Conservation (phyloP, 2,888 invertebrate species). For the Drosophila recens region DNA sequence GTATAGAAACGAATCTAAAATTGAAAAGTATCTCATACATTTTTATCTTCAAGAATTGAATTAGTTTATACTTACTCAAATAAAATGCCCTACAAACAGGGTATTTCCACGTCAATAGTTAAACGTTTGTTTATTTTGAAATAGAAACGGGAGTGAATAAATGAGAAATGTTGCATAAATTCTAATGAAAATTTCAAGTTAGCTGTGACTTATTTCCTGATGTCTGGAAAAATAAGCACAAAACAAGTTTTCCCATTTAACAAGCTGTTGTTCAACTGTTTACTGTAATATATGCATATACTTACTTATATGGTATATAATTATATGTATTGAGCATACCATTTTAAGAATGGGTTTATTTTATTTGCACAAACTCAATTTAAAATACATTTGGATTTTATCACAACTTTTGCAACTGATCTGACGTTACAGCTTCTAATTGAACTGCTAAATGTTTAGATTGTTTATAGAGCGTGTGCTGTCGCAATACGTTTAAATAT, state of each 20-base stretch:
- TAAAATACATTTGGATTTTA: slow-evolving; percentile 46
- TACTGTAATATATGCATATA: neutral
- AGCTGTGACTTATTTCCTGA: slow-evolving; percentile 33
- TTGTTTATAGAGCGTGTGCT: slow-evolving; percentile 26
- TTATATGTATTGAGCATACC: slow-evolving; percentile 1
- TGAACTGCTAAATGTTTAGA: slow-evolving; percentile 32
- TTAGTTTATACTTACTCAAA: neutral
- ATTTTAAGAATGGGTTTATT: slow-evolving; percentile 20
- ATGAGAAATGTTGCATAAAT: slow-evolving; percentile 45
- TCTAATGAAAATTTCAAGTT: slow-evolving; percentile 39
- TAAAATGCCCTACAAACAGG: neutral
- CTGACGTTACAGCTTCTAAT: slow-evolving; percentile 22
- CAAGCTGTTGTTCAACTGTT: slow-evolving; percentile 29
- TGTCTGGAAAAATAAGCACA: slow-evolving; percentile 43
- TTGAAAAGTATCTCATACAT: too few relatives aligned
- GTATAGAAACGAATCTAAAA: too few relatives aligned
- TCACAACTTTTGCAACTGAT: slow-evolving; percentile 32
- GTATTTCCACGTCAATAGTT: neutral
- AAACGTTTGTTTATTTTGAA: slow-evolving; percentile 12
- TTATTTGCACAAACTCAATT: slow-evolving; percentile 50
- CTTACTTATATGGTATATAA: slow-evolving; percentile 2
- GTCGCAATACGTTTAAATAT: slow-evolving; percentile 14
- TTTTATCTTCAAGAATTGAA: too few relatives aligned
- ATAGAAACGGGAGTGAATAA: slow-evolving; percentile 32
- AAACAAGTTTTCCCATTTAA: slow-evolving; percentile 51